These are phyloP conservation scores for Steinernema scapterisci DNA, from an alignment of 2,888 invertebrate genomes.

Conservation along the genomic window DNA sequence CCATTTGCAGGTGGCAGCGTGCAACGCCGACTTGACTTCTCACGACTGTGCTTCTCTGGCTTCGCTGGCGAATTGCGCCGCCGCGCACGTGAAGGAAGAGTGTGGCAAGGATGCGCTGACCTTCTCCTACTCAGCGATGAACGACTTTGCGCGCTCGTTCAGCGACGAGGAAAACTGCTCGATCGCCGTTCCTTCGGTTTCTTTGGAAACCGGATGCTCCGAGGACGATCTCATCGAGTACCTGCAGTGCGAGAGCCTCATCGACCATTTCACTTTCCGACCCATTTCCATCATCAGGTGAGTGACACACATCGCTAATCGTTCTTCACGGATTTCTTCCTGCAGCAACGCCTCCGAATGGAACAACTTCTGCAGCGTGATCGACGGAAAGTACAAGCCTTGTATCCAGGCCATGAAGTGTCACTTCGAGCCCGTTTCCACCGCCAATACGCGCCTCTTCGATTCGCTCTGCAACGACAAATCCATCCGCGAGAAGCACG, in stretches of 20 bases:
- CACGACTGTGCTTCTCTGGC: constrained; percentile 35
- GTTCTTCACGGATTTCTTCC: neutral
- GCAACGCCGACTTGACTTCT: constrained; percentile 4
- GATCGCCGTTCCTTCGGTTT: constrained; percentile 41
- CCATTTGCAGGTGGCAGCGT: neutral
- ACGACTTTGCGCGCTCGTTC: constrained; percentile 37
- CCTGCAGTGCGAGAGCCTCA: constrained; percentile 56
- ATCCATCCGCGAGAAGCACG: constrained; percentile 41
- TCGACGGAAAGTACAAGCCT: constrained; percentile 52
- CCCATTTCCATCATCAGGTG: constrained; percentile 59
- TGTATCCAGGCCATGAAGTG: constrained; percentile 55
- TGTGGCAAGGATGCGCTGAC: constrained; percentile 41
- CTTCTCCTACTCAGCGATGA: constrained; percentile 42
- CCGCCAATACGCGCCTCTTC: constrained; percentile 50
- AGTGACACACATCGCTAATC: neutral
- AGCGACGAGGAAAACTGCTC: constrained; percentile 34
- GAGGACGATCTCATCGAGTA: constrained; percentile 57
- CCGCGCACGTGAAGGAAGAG: constrained; percentile 35
- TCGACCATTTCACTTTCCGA: constrained; percentile 59
- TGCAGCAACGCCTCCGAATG: constrained; percentile 52
- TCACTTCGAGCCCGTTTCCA: constrained; percentile 52
- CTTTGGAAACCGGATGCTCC: constrained; percentile 50
- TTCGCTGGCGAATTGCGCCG: constrained; percentile 40
- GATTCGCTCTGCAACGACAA: constrained; percentile 49
- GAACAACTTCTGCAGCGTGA: constrained; percentile 56